These are phyloP conservation scores for Mormyrus hasselquistii DNA, from an alignment of 2,797 vertebrate genomes.

Conservation along the genomic window DNA sequence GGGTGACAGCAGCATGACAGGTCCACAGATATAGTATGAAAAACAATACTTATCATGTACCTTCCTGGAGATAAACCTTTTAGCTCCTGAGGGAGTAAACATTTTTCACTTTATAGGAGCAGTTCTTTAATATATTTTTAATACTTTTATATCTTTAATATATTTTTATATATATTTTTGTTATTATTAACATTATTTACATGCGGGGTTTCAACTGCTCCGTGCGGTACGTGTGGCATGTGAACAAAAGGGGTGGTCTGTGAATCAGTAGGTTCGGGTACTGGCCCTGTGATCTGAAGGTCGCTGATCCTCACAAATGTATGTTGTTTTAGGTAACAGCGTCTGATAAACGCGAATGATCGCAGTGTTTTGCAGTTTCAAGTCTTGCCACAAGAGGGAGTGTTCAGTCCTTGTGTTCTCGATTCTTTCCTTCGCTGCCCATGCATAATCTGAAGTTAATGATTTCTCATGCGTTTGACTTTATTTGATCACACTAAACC, in stretches of 20 bases:
- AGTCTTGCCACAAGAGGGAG: constrained; percentile 7
- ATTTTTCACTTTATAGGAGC: neutral
- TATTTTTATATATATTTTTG: too few relatives aligned
- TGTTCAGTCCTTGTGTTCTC: constrained; percentile 43
- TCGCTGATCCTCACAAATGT: neutral
- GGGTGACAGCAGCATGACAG: neutral
- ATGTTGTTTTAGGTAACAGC: neutral
- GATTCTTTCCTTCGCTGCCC: constrained; percentile 27
- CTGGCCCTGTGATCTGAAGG: neutral
- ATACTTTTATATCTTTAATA: too few relatives aligned
- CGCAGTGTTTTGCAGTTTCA: neutral
- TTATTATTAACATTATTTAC: neutral
- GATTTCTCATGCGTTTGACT: constrained; percentile 38
- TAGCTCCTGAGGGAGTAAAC: neutral
- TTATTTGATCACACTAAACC: neutral
- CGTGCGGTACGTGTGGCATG: neutral
- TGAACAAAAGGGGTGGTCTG: neutral
- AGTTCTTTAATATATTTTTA: neutral
- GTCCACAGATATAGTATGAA: neutral
- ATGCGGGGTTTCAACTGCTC: neutral
- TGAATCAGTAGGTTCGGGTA: neutral
- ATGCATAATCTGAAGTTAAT: constrained; percentile 47
- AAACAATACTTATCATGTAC: neutral
- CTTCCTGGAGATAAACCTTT: neutral
- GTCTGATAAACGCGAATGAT: neutral